phyloP scores from a whole-genome alignment of 2,113 vertebrate species.

The Pithys albifrons region DNA sequence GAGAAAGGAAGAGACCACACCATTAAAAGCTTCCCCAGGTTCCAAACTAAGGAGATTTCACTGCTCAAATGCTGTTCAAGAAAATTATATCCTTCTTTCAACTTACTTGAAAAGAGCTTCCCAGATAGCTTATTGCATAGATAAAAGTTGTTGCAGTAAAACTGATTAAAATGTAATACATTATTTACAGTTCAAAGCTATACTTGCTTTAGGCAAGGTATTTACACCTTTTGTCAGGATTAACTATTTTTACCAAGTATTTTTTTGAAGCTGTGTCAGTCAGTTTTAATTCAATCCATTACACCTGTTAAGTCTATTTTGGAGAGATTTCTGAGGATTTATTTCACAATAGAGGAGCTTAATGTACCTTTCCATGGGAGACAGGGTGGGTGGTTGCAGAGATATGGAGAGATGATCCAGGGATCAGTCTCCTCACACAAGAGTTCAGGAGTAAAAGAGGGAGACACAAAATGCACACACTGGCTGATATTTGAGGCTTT shows the following conservation, averaged over 20 bases:
- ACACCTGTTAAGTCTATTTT: slow-evolving; percentile 12
- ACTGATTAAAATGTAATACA: slow-evolving; percentile 40
- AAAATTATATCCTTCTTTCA: background rate
- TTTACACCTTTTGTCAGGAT: slow-evolving; percentile 34
- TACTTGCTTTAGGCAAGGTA: slow-evolving; percentile 12
- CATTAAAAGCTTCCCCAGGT: background rate
- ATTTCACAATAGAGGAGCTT: slow-evolving; percentile 30
- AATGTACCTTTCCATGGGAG: background rate
- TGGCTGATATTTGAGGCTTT: background rate
- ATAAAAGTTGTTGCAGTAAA: slow-evolving; percentile 20
- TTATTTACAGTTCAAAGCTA: slow-evolving; percentile 46
- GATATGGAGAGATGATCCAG: background rate
- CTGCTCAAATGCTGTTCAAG: background rate
- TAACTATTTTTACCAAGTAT: slow-evolving; percentile 26
- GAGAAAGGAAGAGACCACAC: background rate
- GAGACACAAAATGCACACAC: background rate
- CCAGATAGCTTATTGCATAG: background rate
- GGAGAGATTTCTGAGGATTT: slow-evolving; percentile 26
- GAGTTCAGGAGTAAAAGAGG: background rate
- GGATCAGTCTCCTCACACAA: background rate
- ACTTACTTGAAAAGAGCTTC: slow-evolving; percentile 8
- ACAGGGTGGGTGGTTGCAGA: background rate
- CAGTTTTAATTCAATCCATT: slow-evolving; percentile 25
- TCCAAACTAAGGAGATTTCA: background rate
- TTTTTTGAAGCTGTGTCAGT: background rate